Percentiles rank a stretch among this genome's conserved stretches.
Evolutionary conservation across 2,888 invertebrate genomes (phyloP).

Genomic region (Heliconius cydno): DNA sequence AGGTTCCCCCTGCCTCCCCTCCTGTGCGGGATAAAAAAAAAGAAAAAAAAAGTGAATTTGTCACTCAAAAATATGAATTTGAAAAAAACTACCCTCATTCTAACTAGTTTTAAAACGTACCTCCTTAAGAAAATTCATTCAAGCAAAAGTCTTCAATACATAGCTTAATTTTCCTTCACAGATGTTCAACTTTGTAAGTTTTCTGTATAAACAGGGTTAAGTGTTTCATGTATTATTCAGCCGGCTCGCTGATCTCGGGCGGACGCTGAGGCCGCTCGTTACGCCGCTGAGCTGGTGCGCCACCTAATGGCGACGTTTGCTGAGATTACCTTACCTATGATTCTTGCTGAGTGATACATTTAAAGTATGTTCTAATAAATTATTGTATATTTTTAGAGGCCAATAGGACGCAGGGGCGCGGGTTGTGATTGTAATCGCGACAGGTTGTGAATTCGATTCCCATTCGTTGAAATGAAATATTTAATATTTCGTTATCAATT

Average conservation of each 20-base stretch:
- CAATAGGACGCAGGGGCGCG: too few relatives aligned
- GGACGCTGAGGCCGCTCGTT: conserved; percentile 45
- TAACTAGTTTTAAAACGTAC: background rate
- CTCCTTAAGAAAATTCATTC: background rate
- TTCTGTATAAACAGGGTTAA: conserved; percentile 30
- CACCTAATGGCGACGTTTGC: conserved; percentile 71
- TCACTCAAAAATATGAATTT: too few relatives aligned
- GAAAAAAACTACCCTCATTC: background rate
- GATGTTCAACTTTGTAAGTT: conserved; percentile 29
- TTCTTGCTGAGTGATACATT: background rate
- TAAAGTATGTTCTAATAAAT: background rate
- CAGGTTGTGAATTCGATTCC: too few relatives aligned
- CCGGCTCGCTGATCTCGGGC: conserved; percentile 65
- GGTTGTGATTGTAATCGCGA: too few relatives aligned
- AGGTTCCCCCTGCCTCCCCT: too few relatives aligned
- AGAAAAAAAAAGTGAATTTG: too few relatives aligned
- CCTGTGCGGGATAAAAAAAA: too few relatives aligned
- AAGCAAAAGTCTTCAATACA: conserved; percentile 25
- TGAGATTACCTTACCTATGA: conserved; percentile 60
- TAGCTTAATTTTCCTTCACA: conserved; percentile 22
- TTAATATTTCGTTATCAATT: too few relatives aligned
- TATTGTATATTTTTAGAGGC: background rate
- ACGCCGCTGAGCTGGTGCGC: conserved; percentile 56
- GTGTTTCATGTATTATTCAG: conserved; percentile 75
- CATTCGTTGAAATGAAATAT: too few relatives aligned